A percentile compares a stretch with the other conserved stretches of the same genome.
Evolutionary conservation across 1,140 invertebrate genomes (phyloP).

Genomic region (Calycopis cecrops): DNA sequence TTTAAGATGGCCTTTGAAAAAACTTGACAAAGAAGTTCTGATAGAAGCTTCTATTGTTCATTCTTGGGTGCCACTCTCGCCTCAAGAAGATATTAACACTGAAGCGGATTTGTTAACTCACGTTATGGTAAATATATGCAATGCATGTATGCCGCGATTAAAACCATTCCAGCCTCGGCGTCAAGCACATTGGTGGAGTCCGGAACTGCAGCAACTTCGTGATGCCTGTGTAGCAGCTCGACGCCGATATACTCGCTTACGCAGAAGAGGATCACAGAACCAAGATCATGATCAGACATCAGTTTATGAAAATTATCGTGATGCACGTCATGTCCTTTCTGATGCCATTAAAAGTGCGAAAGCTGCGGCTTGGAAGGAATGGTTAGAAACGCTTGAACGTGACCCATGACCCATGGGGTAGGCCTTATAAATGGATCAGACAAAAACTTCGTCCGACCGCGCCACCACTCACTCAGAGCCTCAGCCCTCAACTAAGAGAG

Average conservation of each 20-base stretch:
- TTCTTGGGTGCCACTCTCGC: not conserved
- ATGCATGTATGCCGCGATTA: not conserved
- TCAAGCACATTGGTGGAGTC: not conserved
- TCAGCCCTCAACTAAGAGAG: too few species aligned
- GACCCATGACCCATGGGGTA: not conserved
- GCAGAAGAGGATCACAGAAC: not conserved
- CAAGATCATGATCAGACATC: not conserved
- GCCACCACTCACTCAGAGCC: not conserved
- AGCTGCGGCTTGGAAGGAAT: too few species aligned
- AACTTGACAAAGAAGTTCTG: too few species aligned
- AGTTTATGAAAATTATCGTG: not conserved
- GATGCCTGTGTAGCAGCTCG: not conserved
- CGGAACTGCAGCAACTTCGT: not conserved
- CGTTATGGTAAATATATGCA: too few species aligned
- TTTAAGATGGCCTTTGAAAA: not conserved
- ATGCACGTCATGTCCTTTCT: not conserved
- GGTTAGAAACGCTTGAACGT: too few species aligned
- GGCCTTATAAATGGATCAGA: not conserved
- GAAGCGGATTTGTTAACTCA: not conserved
- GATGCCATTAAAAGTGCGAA: not conserved
- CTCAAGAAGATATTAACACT: not conserved
- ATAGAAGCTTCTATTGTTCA: not conserved
- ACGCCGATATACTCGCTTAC: not conserved
- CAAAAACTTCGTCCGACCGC: not conserved
- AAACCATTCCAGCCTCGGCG: not conserved